Conservation (phyloP, 2,113 vertebrate species). For the Origma solitaria region DNA sequence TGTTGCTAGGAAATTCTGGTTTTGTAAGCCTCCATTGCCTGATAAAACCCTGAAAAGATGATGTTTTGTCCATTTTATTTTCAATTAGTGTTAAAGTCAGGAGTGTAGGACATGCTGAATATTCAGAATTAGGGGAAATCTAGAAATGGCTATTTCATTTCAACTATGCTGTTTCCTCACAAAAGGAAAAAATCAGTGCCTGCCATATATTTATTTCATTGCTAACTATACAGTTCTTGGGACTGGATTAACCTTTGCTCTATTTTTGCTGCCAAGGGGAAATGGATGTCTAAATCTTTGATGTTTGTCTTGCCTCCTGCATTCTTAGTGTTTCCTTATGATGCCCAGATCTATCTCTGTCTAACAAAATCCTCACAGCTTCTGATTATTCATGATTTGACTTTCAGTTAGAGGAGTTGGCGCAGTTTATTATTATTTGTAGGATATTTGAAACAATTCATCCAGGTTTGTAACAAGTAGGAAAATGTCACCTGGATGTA, state of each 20-base stretch:
- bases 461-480: not conserved
- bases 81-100: not conserved
- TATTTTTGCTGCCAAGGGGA: not conserved
- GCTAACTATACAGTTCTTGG: not conserved
- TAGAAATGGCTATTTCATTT: not conserved
- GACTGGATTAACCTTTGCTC: not conserved
- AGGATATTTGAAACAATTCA: not conserved
- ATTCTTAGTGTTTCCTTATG: not conserved
- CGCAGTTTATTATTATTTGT: not conserved
- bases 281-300: not conserved
- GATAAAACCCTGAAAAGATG: not conserved
- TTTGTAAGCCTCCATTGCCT: not conserved
- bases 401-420: not conserved
- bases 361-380: not conserved
- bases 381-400: not conserved
- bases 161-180: not conserved
- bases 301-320: not conserved
- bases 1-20: not conserved
- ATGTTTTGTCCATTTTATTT: not conserved
- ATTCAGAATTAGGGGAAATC: not conserved
- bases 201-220: not conserved
- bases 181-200: not conserved
- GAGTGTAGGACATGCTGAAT: not conserved
- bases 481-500: not conserved
- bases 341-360: not conserved